These are phyloP conservation scores for Mola mola DNA, from an alignment of 2,113 vertebrate genomes.

Conservation along the genomic window DNA sequence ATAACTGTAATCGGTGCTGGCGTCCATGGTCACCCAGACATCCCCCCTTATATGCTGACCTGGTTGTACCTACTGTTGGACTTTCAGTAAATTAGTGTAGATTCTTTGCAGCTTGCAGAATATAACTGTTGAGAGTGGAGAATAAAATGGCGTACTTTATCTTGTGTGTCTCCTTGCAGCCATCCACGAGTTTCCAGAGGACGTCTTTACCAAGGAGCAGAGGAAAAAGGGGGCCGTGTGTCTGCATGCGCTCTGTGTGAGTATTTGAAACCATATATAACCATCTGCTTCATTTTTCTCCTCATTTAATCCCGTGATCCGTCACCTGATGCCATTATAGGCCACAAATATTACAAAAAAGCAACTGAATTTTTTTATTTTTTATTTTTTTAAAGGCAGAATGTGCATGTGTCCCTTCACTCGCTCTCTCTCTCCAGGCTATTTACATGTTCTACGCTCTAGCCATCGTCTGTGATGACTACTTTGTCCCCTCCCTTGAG, in stretches of 20 bases:
- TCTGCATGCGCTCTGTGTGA: constrained; percentile 82
- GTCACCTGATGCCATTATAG: background rate
- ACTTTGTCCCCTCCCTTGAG: constrained; percentile 85
- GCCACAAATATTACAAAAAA: background rate
- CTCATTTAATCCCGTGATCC: background rate
- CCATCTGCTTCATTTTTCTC: background rate
- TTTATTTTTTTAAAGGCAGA: background rate
- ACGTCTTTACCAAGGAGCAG: constrained; percentile 83
- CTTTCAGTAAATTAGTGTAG: no score
- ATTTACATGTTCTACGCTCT: constrained; percentile 87
- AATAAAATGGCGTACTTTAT: no score
- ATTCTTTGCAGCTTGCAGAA: no score
- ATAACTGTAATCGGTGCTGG: no score
- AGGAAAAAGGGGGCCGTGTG: constrained; percentile 77
- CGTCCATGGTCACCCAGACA: no score
- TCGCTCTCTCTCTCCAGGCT: constrained; percentile 62
- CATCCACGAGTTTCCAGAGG: constrained; percentile 83
- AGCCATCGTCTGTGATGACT: constrained; percentile 84
- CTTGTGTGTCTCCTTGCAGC: constrained; percentile 58
- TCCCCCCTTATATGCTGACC: no score
- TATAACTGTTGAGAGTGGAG: no score
- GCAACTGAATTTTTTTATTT: background rate
- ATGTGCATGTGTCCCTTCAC: background rate
- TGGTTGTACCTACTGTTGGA: no score
- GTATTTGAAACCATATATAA: constrained; percentile 37